A percentile compares a stretch with the other conserved stretches of the same genome.
phyloP scores from a whole-genome alignment of 2,888 invertebrate genomes.

The Cyclophora punctaria region DNA sequence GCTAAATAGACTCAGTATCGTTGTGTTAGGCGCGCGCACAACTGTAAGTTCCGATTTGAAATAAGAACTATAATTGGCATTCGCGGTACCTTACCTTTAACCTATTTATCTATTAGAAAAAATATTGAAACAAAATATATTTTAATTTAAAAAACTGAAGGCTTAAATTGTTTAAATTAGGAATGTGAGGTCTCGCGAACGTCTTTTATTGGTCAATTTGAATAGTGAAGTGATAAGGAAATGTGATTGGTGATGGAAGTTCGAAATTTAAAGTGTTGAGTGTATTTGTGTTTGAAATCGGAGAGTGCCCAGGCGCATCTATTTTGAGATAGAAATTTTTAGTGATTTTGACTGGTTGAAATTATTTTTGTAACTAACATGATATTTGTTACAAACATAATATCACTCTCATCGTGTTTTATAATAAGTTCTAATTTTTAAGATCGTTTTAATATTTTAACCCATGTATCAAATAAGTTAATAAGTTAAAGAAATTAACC shows the following conservation, averaged over 20 bases:
- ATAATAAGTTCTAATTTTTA: no score
- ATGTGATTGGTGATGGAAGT: conserved; percentile 6
- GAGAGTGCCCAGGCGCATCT: conserved; percentile 33
- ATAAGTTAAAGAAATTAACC: no score
- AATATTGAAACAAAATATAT: conserved; percentile 1
- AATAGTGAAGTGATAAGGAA: conserved; percentile 2
- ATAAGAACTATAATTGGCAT: conserved; percentile 23
- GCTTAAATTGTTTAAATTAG: conserved; percentile 2
- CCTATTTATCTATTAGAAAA: conserved; percentile 4
- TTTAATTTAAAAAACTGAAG: not conserved
- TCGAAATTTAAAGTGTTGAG: conserved; percentile 2
- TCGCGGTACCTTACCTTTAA: conserved; percentile 13
- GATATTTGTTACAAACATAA: no score
- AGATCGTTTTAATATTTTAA: no score
- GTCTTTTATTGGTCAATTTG: conserved; percentile 1
- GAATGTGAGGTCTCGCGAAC: conserved; percentile 9
- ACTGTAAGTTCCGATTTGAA: conserved; percentile 53
- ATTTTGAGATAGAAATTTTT: conserved; percentile 25
- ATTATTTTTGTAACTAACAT: conserved; percentile 1
- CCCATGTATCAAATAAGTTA: no score
- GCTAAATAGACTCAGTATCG: conserved; percentile 51
- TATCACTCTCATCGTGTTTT: no score
- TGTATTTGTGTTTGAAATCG: conserved; percentile 24
- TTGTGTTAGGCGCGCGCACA: conserved; percentile 65
- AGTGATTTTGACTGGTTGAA: not conserved